Conservation (phyloP, 2,113 vertebrate species). For the Pollachius pollachius region DNA sequence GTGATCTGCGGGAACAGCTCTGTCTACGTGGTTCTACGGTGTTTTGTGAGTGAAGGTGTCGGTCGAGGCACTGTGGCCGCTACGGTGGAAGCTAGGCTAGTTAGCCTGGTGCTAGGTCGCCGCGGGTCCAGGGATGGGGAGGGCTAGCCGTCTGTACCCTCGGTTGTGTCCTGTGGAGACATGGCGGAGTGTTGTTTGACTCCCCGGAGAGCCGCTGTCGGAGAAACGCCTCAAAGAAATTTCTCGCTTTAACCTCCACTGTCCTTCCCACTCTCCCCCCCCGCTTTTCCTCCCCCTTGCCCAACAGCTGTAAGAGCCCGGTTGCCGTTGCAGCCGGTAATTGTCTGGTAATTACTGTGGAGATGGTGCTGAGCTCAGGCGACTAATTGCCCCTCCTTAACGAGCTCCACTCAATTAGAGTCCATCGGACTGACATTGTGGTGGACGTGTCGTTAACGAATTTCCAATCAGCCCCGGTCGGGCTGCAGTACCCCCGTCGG, state of each 20-base stretch:
- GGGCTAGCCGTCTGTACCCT: too few relatives aligned
- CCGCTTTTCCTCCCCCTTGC: background rate
- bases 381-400: constrained; percentile 57
- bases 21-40: too few relatives aligned
- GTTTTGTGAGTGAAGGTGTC: too few relatives aligned
- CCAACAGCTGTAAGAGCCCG: constrained; percentile 35
- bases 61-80: too few relatives aligned
- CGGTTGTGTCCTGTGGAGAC: background rate
- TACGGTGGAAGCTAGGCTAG: too few relatives aligned
- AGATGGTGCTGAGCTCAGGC: constrained; percentile 30
- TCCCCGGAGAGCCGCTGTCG: background rate
- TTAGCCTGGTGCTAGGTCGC: too few relatives aligned
- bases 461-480: background rate
- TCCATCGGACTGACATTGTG: constrained; percentile 42
- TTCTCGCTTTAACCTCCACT: background rate
- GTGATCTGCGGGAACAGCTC: too few relatives aligned
- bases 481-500: background rate
- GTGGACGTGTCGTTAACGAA: constrained; percentile 24
- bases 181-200: background rate
- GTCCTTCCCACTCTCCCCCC: background rate
- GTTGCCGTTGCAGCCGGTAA: constrained; percentile 39
- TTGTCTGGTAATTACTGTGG: constrained; percentile 53
- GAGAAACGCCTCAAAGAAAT: background rate
- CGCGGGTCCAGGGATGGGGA: too few relatives aligned
- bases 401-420: constrained; percentile 59